Evolutionary conservation across 1,140 invertebrate species (phyloP).

Genomic region (Steinernema khuongi): DNA sequence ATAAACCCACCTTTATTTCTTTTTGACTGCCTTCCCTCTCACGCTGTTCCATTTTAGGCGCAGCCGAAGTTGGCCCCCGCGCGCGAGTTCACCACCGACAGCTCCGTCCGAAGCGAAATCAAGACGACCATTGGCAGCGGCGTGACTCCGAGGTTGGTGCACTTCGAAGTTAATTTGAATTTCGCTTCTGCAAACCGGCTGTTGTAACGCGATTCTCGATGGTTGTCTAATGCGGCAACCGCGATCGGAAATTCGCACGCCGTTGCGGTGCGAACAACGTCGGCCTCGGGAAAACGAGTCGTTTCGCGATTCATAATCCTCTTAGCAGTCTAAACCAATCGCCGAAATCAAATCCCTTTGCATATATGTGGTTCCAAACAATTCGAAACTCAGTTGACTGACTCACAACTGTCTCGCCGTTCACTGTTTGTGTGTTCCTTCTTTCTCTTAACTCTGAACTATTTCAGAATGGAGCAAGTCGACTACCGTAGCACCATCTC

Average conservation of each 20-base stretch:
- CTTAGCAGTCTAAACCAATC: not conserved
- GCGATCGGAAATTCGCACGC: not conserved
- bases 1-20: not conserved
- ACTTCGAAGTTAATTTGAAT: not conserved
- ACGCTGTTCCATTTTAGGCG: no score
- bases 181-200: not conserved
- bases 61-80: not conserved
- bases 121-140: not conserved
- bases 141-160: not conserved
- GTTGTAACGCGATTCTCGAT: not conserved
- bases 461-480: conserved; percentile 46
- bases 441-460: conserved; percentile 2
- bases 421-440: no score
- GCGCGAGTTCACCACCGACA: not conserved
- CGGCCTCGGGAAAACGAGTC: not conserved
- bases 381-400: not conserved
- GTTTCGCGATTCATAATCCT: not conserved
- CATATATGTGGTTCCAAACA: conserved; percentile 6
- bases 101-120: not conserved
- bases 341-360: not conserved
- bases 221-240: not conserved
- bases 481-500: conserved; percentile 55
- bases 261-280: not conserved
- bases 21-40: no score
- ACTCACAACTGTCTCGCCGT: not conserved